Conservation (phyloP, 30 jellyfish, hydroid and myxozoan species). For the Pelagia noctiluca region DNA sequence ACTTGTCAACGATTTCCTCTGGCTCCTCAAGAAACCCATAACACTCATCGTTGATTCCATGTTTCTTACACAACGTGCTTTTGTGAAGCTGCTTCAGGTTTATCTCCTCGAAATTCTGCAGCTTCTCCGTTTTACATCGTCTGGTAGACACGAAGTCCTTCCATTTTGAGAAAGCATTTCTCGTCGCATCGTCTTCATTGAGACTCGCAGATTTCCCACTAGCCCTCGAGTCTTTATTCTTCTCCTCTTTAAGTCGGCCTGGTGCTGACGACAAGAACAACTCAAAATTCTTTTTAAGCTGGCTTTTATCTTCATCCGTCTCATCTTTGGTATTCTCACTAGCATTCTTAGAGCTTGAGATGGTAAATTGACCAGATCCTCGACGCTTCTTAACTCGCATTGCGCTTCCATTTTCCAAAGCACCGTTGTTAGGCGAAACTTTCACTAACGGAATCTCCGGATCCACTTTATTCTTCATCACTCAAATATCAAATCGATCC, state of each 20-base stretch:
- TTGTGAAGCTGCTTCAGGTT: slow-evolving; percentile 35
- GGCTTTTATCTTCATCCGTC: background rate
- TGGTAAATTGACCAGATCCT: slow-evolving; percentile 15
- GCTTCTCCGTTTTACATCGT: background rate
- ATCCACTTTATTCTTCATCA: slow-evolving; percentile 54
- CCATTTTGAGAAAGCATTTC: slow-evolving; percentile 65
- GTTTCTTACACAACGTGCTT: background rate
- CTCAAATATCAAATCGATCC: background rate
- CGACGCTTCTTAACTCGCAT: slow-evolving; percentile 30
- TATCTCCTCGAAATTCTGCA: slow-evolving; percentile 28
- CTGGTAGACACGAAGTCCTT: slow-evolving; percentile 23
- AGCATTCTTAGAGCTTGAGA: background rate
- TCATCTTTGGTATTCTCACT: background rate
- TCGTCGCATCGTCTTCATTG: background rate
- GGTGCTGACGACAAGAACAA: background rate
- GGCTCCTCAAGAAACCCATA: slow-evolving; percentile 59
- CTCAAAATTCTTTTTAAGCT: too few species aligned
- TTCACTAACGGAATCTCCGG: slow-evolving; percentile 49
- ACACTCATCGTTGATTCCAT: slow-evolving; percentile 4
- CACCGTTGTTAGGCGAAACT: slow-evolving; percentile 26
- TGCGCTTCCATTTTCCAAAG: slow-evolving; percentile 27
- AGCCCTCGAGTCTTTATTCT: background rate
- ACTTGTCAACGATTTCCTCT: slow-evolving; percentile 18
- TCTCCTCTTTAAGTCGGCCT: background rate
- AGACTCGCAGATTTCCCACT: background rate